Evolutionary conservation across 2,888 invertebrate species (phyloP), one percentile per base, ranked within the genome.

Genomic region (Luperina nickerlii): DNA sequence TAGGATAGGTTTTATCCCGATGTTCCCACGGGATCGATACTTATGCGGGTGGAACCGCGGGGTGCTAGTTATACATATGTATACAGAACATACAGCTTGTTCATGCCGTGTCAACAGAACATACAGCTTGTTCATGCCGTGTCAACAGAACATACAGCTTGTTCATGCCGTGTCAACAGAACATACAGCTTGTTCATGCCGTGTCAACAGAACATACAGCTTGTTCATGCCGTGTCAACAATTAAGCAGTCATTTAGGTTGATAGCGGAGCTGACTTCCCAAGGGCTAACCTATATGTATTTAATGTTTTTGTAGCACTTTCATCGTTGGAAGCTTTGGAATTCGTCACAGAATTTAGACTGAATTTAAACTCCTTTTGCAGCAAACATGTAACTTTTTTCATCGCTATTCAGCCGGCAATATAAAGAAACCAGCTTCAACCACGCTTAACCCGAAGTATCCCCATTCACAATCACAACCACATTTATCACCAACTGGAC

Each of bases 401-500:
- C 4, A 18, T 32, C 27, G 9, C 18, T 6, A 9, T 27, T 60
- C 27, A 62, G 1, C 18, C 32, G 18, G 2, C n/a, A 1, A 18
- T 24, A 11, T 18, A 65, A n/a, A 11, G 0, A 32, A 45, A 63
- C 11, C 0, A 38, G 38, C 57, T 20, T 11, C 13, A 60, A 54
- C 42, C 18, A 48, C n/a, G 24, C 45, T 63, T 20, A 54, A n/a
- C 11, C 15, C 7, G 18, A 74, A 32, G 5, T 5, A 68, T n/a
- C 4, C n/a, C 38, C 54, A 45, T 74, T 71, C 20, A 57, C 57
- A n/a, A 38, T 62, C 32, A 63, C 4, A 60, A 45, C 20, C 73
- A 73, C 45, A 57, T 54, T 66, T 83, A 69, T 57, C 78, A 78
- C n/a, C 65, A 38, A 84, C 83, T 86, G 83, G 62, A 77, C 82